Base-by-base conservation (phyloP, 1,140 invertebrate genomes). In the Pseudomyrmex sp. region DNA sequence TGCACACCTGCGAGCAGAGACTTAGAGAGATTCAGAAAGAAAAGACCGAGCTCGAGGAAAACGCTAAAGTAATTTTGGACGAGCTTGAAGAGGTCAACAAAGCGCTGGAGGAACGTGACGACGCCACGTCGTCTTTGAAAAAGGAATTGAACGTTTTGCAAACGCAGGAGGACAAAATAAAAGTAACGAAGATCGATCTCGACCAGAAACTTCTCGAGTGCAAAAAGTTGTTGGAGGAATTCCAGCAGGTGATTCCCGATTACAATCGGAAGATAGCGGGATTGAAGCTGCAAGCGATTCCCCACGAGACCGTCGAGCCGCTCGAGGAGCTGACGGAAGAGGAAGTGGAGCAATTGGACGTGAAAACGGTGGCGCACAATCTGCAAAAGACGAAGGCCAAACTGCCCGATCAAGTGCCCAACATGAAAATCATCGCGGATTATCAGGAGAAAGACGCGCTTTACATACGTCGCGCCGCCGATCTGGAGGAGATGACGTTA, bases 401-500 rank as follows among this genome's bases (percentile, higher is more conserved):
- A 13, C 82, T 94, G 12, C 94, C 94, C 0, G 68, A 89, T 2
- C 90, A 93, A 5, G 84, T 92, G 18, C 94, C 94, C 0, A 95
- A 94, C 65, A 90, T 95, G 91, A 91, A 94, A 20, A 88, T 91
- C 35, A 95, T 94, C 2, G 85, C 96, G 86, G 96, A 97, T 68
- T 97, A 96, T 88, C 95, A 95, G 66, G 95, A 96, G 8, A 97
- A 97, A 95, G 96, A 98, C 87, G 95, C 96, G 48, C 91, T 97
- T 0, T 99, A 97, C 91, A 90, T 98, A 58, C 94, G 96, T 79
- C 95, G 98, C 35, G 96, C 97, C 0, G 95, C 96, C 0, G 98
- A 99, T 89, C 92, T 99, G 0, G 97, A 99, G 63, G 96, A 97
- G 75, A 96, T 99, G 4, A 98, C 97, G 0, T 95, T 95, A 0